A percentile compares a stretch with the other conserved stretches of the same genome.
Evolutionary conservation across 35 echinoderm and acorn worm species (phyloP).

Genomic region (Apostichopus parvimensis): DNA sequence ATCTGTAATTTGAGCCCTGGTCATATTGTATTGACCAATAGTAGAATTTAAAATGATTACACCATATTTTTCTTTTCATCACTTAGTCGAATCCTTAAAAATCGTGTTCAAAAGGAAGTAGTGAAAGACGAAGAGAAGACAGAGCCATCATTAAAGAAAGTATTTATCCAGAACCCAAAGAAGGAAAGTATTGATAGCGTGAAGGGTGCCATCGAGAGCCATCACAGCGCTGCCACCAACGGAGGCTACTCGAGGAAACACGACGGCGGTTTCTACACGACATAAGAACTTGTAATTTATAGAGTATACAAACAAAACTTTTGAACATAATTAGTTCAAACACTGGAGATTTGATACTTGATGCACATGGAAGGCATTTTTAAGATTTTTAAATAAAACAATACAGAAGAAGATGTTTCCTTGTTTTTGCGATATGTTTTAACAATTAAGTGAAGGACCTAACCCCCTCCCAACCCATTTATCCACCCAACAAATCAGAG

Average conservation of each 20-base stretch:
- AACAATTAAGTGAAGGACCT: too few relatives aligned
- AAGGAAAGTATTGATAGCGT: constrained; percentile 87
- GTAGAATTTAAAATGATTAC: too few relatives aligned
- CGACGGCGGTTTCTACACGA: constrained; percentile 96
- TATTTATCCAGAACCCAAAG: constrained; percentile 79
- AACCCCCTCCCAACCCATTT: too few relatives aligned
- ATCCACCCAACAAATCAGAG: too few relatives aligned
- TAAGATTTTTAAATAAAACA: too few relatives aligned
- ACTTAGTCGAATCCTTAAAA: constrained; percentile 87
- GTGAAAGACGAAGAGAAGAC: constrained; percentile 43
- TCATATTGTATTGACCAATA: too few relatives aligned
- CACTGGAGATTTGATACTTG: background rate
- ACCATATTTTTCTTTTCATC: constrained; percentile 14
- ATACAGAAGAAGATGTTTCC: too few relatives aligned
- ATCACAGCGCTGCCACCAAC: constrained; percentile 95
- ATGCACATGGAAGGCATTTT: too few relatives aligned
- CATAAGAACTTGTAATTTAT: constrained; percentile 29
- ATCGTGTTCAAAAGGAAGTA: constrained; percentile 58
- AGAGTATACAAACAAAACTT: background rate
- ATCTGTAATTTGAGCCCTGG: too few relatives aligned
- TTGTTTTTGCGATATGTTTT: too few relatives aligned
- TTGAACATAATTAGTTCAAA: background rate
- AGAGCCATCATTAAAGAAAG: constrained; percentile 33
- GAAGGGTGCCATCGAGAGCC: constrained; percentile 89
- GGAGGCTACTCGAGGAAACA: constrained; percentile 93